Evolutionary conservation across 1,140 invertebrate species (phyloP), one percentile per base, ranked within the genome.

Genomic region (Portunus trituberculatus): DNA sequence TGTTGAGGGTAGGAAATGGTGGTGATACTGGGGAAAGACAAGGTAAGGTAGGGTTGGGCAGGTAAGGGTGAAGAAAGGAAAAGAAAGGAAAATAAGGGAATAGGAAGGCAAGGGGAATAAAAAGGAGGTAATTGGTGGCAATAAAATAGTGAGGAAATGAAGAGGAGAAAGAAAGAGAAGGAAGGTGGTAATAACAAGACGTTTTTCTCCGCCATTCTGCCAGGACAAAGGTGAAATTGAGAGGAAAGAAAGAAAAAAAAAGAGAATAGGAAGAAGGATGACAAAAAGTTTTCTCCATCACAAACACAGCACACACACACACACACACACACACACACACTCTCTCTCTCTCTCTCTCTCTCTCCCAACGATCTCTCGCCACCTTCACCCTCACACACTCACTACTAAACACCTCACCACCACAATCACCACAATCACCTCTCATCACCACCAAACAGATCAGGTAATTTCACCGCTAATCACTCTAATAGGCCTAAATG

Each of bases 111-210:
- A 39, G 16, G 39, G 45, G 39, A 89, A 1, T 25, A 39, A 76
- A n/a, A 89, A 16, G 16, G 29, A 28, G 39, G 46, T 14, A 90
- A n/a, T 39, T n/a, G 20, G 32, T 39, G 20, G n/a, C 12, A 4
- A 45, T 16, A 45, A 32, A 45, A n/a, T n/a, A n/a, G 45, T 39
- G 87, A 89, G 31, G 45, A 25, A 89, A 25, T 39, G 87, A 89
- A 31, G 45, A 25, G 45, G 29, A 89, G 87, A 32, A 45, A 89
- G 31, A 89, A 45, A 89, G 87, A 89, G 76, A 82, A 28, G 28
- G 76, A 82, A 28, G 28, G 76, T 4, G 76, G 28, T 20, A 82
- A 28, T 25, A 28, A 82, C 20, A 82, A 28, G 28, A 28, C 20
- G 7, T 25, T 20, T 20, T 4, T 25, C 20, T 25, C 20, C 20